These are phyloP conservation scores for Orgyia antiqua DNA, from an alignment of 2,888 invertebrate genomes.

Conservation along the genomic window DNA sequence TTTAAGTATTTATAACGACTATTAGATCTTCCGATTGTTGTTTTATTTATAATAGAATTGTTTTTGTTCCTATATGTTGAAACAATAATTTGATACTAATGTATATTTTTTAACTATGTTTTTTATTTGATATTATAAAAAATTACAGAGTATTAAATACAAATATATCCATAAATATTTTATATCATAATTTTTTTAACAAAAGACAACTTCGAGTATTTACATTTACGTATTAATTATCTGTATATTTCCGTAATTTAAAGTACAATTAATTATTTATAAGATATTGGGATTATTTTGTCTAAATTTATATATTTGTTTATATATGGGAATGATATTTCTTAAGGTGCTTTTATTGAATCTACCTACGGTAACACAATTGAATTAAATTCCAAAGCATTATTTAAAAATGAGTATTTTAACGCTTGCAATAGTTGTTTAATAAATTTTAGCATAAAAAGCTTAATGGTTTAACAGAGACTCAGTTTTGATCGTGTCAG, in stretches of 20 bases:
- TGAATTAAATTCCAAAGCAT: no score
- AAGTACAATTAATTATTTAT: constrained; percentile 58
- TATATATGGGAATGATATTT: constrained; percentile 24
- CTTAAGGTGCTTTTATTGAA: constrained; percentile 32
- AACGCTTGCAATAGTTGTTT: no score
- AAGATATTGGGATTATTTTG: constrained; percentile 41
- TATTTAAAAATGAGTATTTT: no score
- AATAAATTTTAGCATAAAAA: no score
- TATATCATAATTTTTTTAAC: constrained; percentile 15
- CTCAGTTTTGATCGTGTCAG: constrained; percentile 27
- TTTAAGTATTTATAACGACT: constrained; percentile 19
- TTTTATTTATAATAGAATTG: constrained; percentile 13
- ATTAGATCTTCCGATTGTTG: constrained; percentile 28
- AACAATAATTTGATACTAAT: constrained; percentile 5
- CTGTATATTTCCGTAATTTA: constrained; percentile 35
- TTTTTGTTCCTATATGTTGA: constrained; percentile 11
- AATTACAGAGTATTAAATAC: no score
- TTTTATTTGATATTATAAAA: constrained; percentile 6
- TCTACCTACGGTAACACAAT: constrained; percentile 12
- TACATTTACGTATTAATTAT: constrained; percentile 11
- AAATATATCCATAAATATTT: constrained; percentile 14
- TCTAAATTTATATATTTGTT: constrained; percentile 25
- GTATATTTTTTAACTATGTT: constrained; percentile 10
- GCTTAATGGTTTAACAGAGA: no score
- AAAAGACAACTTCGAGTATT: constrained; percentile 23